These are phyloP conservation scores for Cotesia glomerata DNA, from an alignment of 1,140 invertebrate genomes.

Conservation along the genomic window DNA sequence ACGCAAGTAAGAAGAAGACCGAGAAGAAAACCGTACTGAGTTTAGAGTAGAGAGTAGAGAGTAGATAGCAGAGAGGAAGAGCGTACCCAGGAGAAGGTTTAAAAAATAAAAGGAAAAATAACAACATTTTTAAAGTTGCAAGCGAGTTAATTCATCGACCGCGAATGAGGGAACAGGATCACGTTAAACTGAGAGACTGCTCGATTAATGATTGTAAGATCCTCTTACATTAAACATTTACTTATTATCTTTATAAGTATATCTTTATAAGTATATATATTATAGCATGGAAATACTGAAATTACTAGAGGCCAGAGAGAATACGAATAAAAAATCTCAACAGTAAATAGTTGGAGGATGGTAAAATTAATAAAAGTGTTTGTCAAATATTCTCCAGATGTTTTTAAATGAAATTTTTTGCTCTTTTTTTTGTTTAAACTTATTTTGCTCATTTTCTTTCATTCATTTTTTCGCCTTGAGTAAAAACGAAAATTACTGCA, in stretches of 20 bases:
- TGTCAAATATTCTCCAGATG: not conserved
- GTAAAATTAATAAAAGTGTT: constrained; percentile 3
- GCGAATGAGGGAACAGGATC: constrained; percentile 2
- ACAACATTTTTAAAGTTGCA: not conserved
- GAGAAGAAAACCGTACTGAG: not conserved
- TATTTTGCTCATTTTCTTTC: not conserved
- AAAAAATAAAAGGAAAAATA: constrained; percentile 4
- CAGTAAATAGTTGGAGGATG: not conserved
- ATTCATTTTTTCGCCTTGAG: not conserved
- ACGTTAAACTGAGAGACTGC: constrained; percentile 5
- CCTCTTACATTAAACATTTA: constrained; percentile 12
- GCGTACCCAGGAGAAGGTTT: not conserved
- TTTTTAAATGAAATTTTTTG: not conserved
- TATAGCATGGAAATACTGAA: not conserved
- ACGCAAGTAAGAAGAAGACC: constrained; percentile 29
- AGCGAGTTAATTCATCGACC: constrained; percentile 21
- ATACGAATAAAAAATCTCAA: not conserved
- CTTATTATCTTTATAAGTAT: not conserved
- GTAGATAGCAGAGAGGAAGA: too few relatives aligned
- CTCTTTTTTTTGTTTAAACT: not conserved
- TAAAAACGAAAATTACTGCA: not conserved
- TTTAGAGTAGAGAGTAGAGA: too few relatives aligned
- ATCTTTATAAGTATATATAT: not conserved
- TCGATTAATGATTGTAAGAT: constrained; percentile 14
- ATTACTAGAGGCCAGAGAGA: not conserved